phyloP scores from a whole-genome alignment of 2,113 vertebrate species.

The Jaculus jaculus region DNA sequence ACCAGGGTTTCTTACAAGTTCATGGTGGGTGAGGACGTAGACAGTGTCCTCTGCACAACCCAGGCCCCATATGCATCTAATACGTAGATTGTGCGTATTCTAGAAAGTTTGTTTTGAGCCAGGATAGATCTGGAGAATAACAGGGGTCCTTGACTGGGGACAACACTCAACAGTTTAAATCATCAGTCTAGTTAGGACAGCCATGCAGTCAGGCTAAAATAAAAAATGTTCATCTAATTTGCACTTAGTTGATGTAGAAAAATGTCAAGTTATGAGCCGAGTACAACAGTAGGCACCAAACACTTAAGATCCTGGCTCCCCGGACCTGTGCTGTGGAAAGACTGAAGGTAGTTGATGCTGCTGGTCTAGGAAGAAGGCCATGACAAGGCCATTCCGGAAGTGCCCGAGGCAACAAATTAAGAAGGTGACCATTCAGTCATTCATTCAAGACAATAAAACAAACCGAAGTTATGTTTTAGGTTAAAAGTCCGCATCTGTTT shows the following conservation, averaged over 20 bases:
- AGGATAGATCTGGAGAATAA: neutral
- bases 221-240: slow-evolving; percentile 1
- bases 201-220: neutral
- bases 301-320: neutral
- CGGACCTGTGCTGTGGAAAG: neutral
- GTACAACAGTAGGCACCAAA: neutral
- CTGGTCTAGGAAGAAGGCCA: neutral
- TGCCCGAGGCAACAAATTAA: neutral
- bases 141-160: neutral
- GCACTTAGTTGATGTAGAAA: slow-evolving; percentile 12
- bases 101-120: neutral
- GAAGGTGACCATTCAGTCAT: neutral
- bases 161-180: neutral
- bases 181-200: slow-evolving; percentile 3
- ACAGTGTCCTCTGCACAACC: neutral
- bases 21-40: neutral
- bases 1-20: neutral
- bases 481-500: neutral
- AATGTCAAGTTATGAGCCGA: neutral
- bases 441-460: neutral
- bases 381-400: neutral
- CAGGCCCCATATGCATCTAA: no score
- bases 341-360: neutral
- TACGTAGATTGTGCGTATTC: neutral
- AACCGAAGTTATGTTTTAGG: neutral